These are phyloP conservation scores for Coreoperca whiteheadi DNA, from an alignment of 2,113 vertebrate genomes.

Conservation along the genomic window DNA sequence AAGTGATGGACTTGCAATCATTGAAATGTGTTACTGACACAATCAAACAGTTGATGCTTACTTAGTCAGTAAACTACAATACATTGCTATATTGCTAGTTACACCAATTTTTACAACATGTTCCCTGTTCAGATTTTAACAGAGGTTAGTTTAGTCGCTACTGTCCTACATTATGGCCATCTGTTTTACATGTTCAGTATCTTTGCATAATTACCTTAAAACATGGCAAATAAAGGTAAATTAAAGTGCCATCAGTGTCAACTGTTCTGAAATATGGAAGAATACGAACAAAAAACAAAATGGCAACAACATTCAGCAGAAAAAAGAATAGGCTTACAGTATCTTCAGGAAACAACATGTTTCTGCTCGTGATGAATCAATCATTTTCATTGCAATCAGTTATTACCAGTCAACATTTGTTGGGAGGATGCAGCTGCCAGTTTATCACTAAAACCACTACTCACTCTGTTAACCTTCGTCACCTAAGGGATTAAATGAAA, in stretches of 20 bases:
- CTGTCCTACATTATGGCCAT: background rate
- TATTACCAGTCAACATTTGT: background rate
- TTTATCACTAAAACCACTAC: background rate
- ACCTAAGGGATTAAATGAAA: background rate
- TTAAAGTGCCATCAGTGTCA: constrained; percentile 12
- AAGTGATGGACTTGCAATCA: background rate
- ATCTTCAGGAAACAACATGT: background rate
- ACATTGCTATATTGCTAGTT: background rate
- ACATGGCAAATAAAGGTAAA: constrained; percentile 17
- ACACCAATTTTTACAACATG: background rate
- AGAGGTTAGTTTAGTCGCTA: background rate
- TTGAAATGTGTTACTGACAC: too few species aligned
- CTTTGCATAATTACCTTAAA: constrained; percentile 30
- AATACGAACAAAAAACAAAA: constrained; percentile 1
- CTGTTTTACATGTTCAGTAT: constrained; percentile 8
- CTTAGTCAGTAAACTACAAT: too few species aligned
- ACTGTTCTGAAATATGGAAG: constrained; percentile 9
- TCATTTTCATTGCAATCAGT: background rate
- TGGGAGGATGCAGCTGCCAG: background rate
- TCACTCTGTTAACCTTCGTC: background rate
- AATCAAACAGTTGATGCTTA: background rate
- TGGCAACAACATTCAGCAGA: background rate
- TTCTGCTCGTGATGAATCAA: background rate
- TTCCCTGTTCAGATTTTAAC: background rate
- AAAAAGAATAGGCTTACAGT: background rate